Evolutionary conservation across 2,113 vertebrate genomes (phyloP).

Genomic region (Oxygymnocypris stewartii): DNA sequence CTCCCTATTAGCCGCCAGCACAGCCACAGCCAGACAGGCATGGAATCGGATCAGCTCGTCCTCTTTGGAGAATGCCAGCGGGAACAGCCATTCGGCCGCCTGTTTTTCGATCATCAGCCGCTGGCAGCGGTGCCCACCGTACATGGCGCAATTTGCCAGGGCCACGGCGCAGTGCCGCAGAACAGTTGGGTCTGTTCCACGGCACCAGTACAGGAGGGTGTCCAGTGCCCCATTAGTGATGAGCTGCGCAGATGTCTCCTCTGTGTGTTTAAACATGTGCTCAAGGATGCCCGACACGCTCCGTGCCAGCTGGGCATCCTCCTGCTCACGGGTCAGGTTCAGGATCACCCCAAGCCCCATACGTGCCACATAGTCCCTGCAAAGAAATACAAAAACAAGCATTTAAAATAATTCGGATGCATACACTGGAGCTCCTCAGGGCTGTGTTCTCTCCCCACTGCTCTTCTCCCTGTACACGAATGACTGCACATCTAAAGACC

Average conservation of each 20-base stretch:
- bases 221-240: conserved; percentile 89
- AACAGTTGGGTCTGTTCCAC: conserved; percentile 83
- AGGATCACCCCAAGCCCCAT: conserved; percentile 91
- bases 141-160: conserved; percentile 95
- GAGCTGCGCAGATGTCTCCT: conserved; percentile 89
- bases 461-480: too few species aligned
- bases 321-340: conserved; percentile 86
- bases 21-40: conserved; percentile 89
- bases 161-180: conserved; percentile 93
- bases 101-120: conserved; percentile 93
- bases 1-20: conserved; percentile 91
- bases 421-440: too few species aligned
- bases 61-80: conserved; percentile 91
- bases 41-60: conserved; percentile 90
- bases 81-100: conserved; percentile 95
- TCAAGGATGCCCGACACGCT: conserved; percentile 91
- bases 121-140: conserved; percentile 90
- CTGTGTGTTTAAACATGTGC: conserved; percentile 99
- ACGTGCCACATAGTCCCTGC: conserved; percentile 89
- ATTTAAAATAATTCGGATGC: neutral
- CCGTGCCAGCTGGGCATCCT: conserved; percentile 82
- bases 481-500: too few species aligned
- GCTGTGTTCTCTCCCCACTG: too few species aligned
- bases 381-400: neutral
- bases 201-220: conserved; percentile 92